These are phyloP conservation scores for Echinops telfairi DNA, from an alignment of 2,113 vertebrate genomes.

Conservation along the genomic window DNA sequence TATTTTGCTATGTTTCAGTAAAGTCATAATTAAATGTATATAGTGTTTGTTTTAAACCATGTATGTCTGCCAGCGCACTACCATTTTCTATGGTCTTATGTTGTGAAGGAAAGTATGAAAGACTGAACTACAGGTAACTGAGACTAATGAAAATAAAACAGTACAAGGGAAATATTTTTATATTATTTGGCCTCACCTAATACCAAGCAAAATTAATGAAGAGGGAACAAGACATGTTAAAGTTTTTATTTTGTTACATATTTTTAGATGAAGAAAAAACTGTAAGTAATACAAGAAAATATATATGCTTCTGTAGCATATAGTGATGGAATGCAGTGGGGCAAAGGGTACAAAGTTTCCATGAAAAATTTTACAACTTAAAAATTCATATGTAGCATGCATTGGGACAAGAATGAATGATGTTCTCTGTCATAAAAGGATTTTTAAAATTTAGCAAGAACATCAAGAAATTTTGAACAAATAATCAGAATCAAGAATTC, in stretches of 20 bases:
- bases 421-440: not conserved
- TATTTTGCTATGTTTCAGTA: too few species aligned
- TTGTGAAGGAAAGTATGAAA: too few species aligned
- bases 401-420: not conserved
- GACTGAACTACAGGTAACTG: not conserved
- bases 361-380: not conserved
- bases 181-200: not conserved
- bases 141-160: not conserved
- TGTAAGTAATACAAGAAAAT: not conserved
- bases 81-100: too few species aligned
- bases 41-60: not conserved
- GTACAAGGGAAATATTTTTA: not conserved
- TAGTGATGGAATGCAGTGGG: not conserved
- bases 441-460: not conserved
- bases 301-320: not conserved
- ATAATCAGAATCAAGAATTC: not conserved
- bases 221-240: not conserved
- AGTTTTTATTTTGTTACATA: not conserved
- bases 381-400: not conserved
- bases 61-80: too few species aligned
- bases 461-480: not conserved
- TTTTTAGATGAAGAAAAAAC: not conserved
- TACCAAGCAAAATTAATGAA: slow-evolving; percentile 5
- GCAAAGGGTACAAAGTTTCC: not conserved
- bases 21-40: not conserved